Evolutionary conservation across 2,113 vertebrate species (phyloP).

Genomic region (Eulacestoma nigropectus): DNA sequence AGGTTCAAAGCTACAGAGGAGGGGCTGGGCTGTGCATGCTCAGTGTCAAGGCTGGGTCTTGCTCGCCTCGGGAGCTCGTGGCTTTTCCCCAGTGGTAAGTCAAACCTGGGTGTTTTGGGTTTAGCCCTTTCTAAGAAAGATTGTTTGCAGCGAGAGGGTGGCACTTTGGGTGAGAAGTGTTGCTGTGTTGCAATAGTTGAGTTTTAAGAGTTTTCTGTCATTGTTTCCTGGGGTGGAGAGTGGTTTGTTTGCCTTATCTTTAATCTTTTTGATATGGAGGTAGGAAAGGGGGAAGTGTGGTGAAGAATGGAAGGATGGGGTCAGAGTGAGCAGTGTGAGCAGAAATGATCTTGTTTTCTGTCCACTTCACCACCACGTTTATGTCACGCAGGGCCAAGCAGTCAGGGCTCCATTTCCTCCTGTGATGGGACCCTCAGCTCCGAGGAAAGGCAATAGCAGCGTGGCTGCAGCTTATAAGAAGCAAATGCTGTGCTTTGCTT

Average conservation of each 20-base stretch:
- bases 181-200: neutral
- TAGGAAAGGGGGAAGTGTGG: neutral
- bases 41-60: neutral
- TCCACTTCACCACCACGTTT: neutral
- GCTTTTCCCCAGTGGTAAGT: neutral
- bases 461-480: neutral
- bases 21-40: neutral
- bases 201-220: neutral
- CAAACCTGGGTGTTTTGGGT: neutral
- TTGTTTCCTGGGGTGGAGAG: neutral
- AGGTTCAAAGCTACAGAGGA: neutral
- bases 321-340: neutral
- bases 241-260: neutral
- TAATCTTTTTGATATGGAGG: neutral
- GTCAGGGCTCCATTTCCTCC: neutral
- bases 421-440: accelerated
- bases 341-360: neutral
- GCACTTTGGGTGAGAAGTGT: neutral
- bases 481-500: neutral
- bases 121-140: neutral
- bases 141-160: neutral
- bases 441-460: neutral
- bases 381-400: accelerated
- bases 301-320: neutral
- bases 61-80: neutral